Conservation (phyloP, 2,888 invertebrate species). For the Sicus ferrugineus region DNA sequence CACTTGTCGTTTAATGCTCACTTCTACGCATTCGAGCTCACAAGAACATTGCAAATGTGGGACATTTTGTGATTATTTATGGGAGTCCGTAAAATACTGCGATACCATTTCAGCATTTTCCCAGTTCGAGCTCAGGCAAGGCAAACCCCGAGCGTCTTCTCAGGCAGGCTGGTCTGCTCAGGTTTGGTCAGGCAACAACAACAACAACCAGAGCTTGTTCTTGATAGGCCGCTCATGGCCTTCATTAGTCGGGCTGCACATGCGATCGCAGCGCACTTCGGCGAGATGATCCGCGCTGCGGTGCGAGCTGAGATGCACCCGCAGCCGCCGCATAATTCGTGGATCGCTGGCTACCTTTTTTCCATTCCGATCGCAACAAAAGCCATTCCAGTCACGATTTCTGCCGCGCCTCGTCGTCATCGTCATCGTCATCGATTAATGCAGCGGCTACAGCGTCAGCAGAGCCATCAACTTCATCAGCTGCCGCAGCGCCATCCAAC, state of each 20-base stretch:
- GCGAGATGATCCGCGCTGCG: conserved; percentile 4
- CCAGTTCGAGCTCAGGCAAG: too few relatives aligned
- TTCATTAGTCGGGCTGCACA: background rate
- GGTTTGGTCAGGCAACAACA: background rate
- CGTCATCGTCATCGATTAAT: background rate
- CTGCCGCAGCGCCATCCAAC: too few relatives aligned
- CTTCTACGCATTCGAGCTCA: too few relatives aligned
- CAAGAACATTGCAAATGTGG: too few relatives aligned
- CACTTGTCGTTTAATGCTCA: too few relatives aligned
- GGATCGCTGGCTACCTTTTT: conserved; percentile 27
- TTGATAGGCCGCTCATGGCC: conserved; percentile 4
- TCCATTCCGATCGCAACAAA: conserved; percentile 7
- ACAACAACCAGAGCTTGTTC: background rate
- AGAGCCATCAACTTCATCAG: conserved; percentile 4
- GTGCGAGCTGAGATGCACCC: background rate
- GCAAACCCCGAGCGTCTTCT: background rate
- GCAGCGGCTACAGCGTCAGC: conserved; percentile 12
- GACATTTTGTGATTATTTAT: too few relatives aligned
- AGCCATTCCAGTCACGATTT: conserved; percentile 15
- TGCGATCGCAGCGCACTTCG: background rate
- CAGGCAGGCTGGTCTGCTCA: background rate
- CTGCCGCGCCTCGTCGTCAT: conserved; percentile 16
- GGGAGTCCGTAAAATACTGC: too few relatives aligned
- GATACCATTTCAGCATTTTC: too few relatives aligned
- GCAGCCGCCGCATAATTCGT: conserved; percentile 19